These are phyloP conservation scores for Caracal caracal DNA, from an alignment of 2,113 vertebrate genomes.

Conservation along the genomic window DNA sequence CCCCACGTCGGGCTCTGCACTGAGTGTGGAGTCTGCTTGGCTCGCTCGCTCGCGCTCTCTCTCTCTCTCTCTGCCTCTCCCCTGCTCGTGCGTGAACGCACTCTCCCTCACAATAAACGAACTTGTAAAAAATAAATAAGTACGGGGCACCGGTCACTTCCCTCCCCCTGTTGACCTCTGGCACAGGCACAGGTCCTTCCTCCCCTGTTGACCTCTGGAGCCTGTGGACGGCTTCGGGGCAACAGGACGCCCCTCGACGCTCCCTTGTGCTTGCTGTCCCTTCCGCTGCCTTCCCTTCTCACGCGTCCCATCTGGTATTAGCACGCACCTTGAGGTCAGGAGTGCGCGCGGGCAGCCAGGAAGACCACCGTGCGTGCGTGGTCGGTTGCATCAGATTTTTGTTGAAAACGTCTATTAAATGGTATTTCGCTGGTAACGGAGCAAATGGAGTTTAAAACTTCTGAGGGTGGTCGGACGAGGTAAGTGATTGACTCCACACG, in stretches of 20 bases:
- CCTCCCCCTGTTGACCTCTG: neutral
- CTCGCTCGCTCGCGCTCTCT: too few species aligned
- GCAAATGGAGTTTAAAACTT: neutral
- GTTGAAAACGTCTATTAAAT: neutral
- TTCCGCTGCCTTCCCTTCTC: neutral
- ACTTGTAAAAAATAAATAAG: neutral
- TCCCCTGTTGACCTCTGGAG: neutral
- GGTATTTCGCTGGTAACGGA: neutral
- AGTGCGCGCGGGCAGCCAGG: neutral
- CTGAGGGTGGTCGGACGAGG: neutral
- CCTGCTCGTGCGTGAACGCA: too few species aligned
- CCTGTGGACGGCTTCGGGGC: neutral
- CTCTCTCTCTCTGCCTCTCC: neutral
- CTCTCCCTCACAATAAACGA: too few species aligned
- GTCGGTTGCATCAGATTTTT: neutral
- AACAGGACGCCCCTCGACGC: too few species aligned
- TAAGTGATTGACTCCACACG: neutral
- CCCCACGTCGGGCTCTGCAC: fast-evolving
- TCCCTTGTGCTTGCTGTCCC: neutral
- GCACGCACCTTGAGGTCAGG: neutral
- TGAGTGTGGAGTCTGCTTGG: neutral
- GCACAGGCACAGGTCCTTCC: too few species aligned
- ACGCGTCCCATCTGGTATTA: neutral
- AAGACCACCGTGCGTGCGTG: neutral
- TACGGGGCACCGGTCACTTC: neutral